Evolutionary conservation across 2,888 invertebrate species (phyloP), one percentile per base, ranked within the genome.

Genomic region (Nomada fucata): DNA sequence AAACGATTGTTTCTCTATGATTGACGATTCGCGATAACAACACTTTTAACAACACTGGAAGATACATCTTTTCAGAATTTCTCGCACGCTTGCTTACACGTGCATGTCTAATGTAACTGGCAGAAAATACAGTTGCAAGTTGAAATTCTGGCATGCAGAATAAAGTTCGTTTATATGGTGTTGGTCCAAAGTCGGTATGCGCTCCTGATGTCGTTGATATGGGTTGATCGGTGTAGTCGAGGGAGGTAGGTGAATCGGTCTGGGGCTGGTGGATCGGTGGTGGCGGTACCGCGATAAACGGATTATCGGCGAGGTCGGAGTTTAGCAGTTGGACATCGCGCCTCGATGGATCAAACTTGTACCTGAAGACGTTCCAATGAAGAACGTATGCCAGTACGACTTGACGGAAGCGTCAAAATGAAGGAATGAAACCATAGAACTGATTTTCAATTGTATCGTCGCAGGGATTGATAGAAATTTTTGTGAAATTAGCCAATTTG

Each of bases 251-350:
- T 85, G 71, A 36, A 64, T 60, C 42, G 77, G 69, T 69, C 57
- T 79, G 83, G 76, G 77, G 84, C 77, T 85, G 89, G 88, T 87
- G 86, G 90, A 88, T 88, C 88, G 89, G 90, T 87, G 90, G 92
- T 90, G 92, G 91, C 91, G 90, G 91, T 93, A 93, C 93, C 92
- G 93, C 92, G 93, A 93, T 93, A 93, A 93, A 93, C 93, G 92
- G 93, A 93, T 93, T 93, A 93, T 92, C 92, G 92, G 91, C 90
- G 91, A 88, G 90, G 89, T 84, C 87, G 88, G 90, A 89, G 89
- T 90, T 91, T 87, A 88, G 89, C 85, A 91, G 89, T 89, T 79
- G 90, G 83, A 88, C 86, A 86, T 76, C 83, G 86, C 85, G 69
- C 67, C 63, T 86, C 80, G 85, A 83, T 83, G 86, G 85, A 85